Evolutionary conservation across 2,113 vertebrate genomes (phyloP), one percentile per base, ranked within the genome.

Genomic region (Apeltes quadracus): DNA sequence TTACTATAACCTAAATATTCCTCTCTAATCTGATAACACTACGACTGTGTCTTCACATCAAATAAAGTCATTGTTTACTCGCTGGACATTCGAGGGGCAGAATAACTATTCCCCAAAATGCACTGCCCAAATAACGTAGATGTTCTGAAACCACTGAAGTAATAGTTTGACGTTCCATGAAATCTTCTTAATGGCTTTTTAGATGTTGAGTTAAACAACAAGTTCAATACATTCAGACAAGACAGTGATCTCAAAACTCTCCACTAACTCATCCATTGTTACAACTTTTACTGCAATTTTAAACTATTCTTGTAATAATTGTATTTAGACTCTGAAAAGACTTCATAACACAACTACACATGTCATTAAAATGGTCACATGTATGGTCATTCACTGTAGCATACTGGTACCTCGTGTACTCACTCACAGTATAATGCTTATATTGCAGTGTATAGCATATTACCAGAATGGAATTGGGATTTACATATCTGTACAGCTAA

Each of bases 1-100:
- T 20, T 5, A 55, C 57, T 67, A 18, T 58, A n/a, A 73, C 15
- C 5, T 22, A 51, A 68, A 66, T 22, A 5, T 67, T 27, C 53
- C 23, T 50, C 6, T 22, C 22, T 46, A 0, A 2, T 72, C n/a
- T 62, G 11, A 61, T 50, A 46, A 43, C 22, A 56, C 25, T 9
- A 22, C 4, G 41, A 6, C 38, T 23, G 27, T 43, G 25, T n/a
- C 13, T 54, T 75, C 0, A 15, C 11, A 10, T 4, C n/a, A 36
- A 59, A 38, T 9, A 13, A 36, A 51, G 50, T 25, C n/a, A 51
- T 38, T 12, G 22, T 5, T 22, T 27, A n/a, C 22, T 61, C 1
- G 23, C 41, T 63, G 22, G 13, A 22, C 20, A 43, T 41, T 50
- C 20, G 2, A 23, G 7, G 25, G 18, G 3, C 22, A 0, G 9